Percentiles rank a stretch among this genome's conserved stretches.
These are phyloP conservation scores for Pardalotus punctatus DNA, from an alignment of 2,113 vertebrate species.

Conservation along the genomic window DNA sequence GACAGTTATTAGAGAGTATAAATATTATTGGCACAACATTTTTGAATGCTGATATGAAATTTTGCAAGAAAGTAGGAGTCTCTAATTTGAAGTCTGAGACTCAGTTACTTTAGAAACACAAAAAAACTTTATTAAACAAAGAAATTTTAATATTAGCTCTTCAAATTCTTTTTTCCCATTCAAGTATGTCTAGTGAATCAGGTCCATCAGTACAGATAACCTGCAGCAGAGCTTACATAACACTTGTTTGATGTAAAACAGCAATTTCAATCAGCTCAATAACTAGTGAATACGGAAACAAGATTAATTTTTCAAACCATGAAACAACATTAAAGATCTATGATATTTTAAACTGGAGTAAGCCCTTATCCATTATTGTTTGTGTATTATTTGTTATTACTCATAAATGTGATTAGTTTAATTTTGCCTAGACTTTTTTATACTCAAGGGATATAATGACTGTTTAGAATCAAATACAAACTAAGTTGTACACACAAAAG, in stretches of 20 bases:
- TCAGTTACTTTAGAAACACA: not conserved
- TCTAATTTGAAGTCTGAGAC: not conserved
- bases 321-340: not conserved
- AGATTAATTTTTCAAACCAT: not conserved
- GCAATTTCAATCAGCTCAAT: not conserved
- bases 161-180: not conserved
- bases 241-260: not conserved
- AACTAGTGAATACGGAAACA: not conserved
- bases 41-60: not conserved
- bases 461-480: not conserved
- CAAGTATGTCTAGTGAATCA: not conserved
- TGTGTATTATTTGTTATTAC: not conserved
- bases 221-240: not conserved
- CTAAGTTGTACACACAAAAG: not conserved
- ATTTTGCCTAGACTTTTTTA: not conserved
- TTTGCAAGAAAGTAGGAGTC: not conserved
- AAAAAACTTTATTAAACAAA: not conserved
- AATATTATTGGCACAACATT: not conserved
- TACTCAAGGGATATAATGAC: not conserved
- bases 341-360: not conserved
- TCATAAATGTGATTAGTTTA: not conserved
- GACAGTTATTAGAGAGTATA: not conserved
- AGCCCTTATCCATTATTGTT: not conserved
- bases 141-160: not conserved
- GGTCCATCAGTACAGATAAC: not conserved